Evolutionary conservation across 2,797 vertebrate genomes (phyloP).

Genomic region (Columba guinea): DNA sequence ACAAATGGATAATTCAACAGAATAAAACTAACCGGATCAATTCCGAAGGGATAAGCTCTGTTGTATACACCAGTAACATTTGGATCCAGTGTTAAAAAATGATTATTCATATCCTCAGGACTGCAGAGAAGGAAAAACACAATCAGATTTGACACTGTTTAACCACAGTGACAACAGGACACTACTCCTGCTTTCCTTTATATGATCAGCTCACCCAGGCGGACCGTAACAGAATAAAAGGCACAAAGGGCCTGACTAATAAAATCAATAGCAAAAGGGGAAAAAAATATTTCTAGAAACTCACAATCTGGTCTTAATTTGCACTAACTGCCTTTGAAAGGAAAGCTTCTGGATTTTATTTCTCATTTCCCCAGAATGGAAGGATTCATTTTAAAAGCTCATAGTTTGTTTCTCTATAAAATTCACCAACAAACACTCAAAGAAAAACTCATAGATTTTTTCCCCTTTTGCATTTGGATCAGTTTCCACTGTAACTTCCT

Average conservation of each 20-base stretch:
- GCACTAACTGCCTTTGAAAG: not conserved
- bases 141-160: not conserved
- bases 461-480: not conserved
- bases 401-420: not conserved
- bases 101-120: slow-evolving; percentile 59
- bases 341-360: not conserved
- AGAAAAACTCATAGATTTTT: not conserved
- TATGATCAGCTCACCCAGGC: not conserved
- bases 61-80: slow-evolving; percentile 86
- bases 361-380: not conserved
- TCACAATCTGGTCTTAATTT: not conserved
- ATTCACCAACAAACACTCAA: not conserved
- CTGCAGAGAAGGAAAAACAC: slow-evolving; percentile 32
- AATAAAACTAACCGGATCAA: slow-evolving; percentile 90
- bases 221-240: not conserved
- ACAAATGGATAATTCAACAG: not conserved
- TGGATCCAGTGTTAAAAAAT: slow-evolving; percentile 85
- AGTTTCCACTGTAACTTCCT: not conserved
- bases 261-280: not conserved
- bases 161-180: not conserved
- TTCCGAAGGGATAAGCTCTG: slow-evolving; percentile 92
- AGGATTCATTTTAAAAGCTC: not conserved
- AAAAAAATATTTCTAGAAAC: not conserved
- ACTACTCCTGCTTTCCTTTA: not conserved
- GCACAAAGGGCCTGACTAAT: not conserved